A percentile compares a stretch with the other conserved stretches of the same genome.
Conservation (phyloP, 2,888 invertebrate species). For the Diachrysia chrysitis region DNA sequence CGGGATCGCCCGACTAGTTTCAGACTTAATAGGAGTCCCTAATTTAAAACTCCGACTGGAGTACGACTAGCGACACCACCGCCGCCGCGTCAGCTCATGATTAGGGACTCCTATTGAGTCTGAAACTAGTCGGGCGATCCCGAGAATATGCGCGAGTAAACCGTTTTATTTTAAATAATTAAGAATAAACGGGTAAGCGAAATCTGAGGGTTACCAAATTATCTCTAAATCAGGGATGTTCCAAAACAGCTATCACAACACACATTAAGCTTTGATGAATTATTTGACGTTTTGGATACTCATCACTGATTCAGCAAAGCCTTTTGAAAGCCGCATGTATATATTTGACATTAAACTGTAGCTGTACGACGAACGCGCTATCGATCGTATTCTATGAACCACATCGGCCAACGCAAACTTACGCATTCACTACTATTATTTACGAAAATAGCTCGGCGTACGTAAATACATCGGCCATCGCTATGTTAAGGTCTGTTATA, state of each 20-base stretch:
- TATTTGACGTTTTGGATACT: not conserved
- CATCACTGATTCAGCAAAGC: slow-evolving; percentile 9
- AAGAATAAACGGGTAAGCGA: not conserved
- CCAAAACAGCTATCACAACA: not conserved
- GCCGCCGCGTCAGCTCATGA: no score
- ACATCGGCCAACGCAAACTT: slow-evolving; percentile 25
- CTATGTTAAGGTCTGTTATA: not conserved
- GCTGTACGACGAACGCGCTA: slow-evolving; percentile 35
- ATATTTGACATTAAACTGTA: slow-evolving; percentile 39
- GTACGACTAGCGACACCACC: no score
- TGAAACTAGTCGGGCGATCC: no score
- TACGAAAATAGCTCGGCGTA: slow-evolving; percentile 48
- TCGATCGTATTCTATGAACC: slow-evolving; percentile 56
- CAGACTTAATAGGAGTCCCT: no score
- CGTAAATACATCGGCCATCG: slow-evolving; percentile 13
- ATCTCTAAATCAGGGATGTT: no score
- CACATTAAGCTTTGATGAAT: not conserved
- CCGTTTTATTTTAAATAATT: no score
- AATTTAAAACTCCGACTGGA: no score
- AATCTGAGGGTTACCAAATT: not conserved
- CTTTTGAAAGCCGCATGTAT: slow-evolving; percentile 23
- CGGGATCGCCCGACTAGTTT: no score
- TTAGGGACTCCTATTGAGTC: no score
- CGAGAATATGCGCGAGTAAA: no score
- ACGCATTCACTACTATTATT: slow-evolving; percentile 39